Evolutionary conservation across 1,140 invertebrate species (phyloP).

Genomic region (Heterodera carotae): DNA sequence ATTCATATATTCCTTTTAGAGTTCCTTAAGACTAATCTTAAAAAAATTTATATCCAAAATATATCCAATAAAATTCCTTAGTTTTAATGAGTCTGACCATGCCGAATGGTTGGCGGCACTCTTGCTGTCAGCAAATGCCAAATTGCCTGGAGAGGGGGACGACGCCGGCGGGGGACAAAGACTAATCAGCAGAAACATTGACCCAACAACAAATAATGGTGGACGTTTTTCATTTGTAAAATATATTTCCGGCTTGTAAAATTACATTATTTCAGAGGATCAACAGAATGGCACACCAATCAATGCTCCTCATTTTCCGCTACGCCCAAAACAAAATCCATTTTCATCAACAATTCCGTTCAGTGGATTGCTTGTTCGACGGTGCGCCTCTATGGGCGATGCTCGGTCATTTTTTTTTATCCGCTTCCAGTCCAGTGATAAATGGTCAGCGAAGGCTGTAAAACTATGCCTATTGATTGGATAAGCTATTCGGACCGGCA

Average conservation of each 20-base stretch:
- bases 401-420: constrained; percentile 12
- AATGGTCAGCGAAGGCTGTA: no score
- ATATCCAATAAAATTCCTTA: no score
- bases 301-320: not conserved
- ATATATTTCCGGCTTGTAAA: not conserved
- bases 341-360: constrained; percentile 11
- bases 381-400: constrained; percentile 29
- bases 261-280: not conserved
- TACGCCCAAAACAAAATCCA: not conserved
- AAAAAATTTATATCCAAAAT: no score
- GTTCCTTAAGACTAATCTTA: no score
- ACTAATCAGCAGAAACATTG: not conserved
- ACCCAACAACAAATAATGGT: not conserved
- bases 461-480: no score
- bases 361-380: constrained; percentile 13
- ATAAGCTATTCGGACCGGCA: no score
- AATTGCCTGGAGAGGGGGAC: constrained; percentile 40
- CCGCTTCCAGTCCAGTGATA: no score
- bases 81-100: constrained; percentile 44
- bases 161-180: not conserved
- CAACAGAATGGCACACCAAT: not conserved
- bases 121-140: constrained; percentile 50
- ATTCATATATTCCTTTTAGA: not conserved
- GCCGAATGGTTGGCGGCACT: constrained; percentile 56
- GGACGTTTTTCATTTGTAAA: not conserved